Conservation (phyloP, 1,140 invertebrate genomes). For the Leptopilina clavipes region DNA sequence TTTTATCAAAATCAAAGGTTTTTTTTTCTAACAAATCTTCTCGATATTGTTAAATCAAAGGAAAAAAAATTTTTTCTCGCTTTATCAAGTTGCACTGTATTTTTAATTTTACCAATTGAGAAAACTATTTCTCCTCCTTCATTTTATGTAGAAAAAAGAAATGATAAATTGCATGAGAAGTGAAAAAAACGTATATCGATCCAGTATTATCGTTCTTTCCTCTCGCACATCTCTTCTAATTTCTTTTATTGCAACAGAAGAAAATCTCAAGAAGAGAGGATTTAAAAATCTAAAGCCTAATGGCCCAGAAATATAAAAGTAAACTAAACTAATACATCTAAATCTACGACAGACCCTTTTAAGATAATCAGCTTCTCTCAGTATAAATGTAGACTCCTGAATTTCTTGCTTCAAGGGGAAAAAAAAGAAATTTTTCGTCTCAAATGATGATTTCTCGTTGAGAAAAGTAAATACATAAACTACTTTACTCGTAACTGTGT, state of each 20-base stretch:
- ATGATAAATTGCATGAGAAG: not conserved
- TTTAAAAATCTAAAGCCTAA: slow-evolving; percentile 20
- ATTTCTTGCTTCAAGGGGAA: not conserved
- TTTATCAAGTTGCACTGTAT: too few species aligned
- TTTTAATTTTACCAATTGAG: too few species aligned
- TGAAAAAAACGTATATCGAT: not conserved
- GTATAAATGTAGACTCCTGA: not conserved
- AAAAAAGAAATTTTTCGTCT: slow-evolving; percentile 11
- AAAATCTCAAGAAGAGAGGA: not conserved
- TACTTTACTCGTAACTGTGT: not conserved
- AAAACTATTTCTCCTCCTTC: not conserved
- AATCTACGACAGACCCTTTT: not conserved
- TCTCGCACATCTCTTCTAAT: not conserved
- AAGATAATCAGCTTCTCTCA: slow-evolving; percentile 6
- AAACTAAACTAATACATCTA: slow-evolving; percentile 3
- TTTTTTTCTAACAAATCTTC: too few species aligned
- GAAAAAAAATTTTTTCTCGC: too few species aligned
- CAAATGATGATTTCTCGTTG: slow-evolving; percentile 2
- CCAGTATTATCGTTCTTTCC: not conserved
- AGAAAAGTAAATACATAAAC: not conserved
- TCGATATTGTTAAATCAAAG: too few species aligned
- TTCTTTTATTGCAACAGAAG: not conserved
- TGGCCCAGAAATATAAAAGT: slow-evolving; percentile 14
- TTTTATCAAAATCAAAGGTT: too few species aligned
- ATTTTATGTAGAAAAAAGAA: not conserved